Percentiles rank a stretch among this genome's conserved stretches.
Evolutionary conservation across 2,888 invertebrate species (phyloP).

Genomic region (Mesorhabditis spiculigera): DNA sequence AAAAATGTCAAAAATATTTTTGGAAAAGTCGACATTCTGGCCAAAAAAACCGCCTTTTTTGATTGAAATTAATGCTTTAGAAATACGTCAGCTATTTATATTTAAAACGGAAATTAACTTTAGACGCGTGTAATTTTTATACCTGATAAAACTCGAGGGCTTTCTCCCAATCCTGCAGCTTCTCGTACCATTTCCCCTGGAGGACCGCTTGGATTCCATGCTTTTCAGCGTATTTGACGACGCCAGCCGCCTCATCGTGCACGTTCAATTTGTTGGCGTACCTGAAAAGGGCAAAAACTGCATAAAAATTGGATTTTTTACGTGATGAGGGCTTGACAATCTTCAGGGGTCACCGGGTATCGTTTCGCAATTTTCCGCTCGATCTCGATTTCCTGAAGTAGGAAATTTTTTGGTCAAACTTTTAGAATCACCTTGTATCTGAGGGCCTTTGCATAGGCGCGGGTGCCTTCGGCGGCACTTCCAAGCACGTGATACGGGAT

Average conservation of each 20-base stretch:
- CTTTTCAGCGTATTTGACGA: constrained; percentile 73
- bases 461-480: constrained; percentile 87
- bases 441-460: constrained; percentile 78
- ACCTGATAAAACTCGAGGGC: constrained; percentile 80
- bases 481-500: constrained; percentile 82
- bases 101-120: too few relatives aligned
- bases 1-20: too few relatives aligned
- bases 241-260: constrained; percentile 92
- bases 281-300: constrained; percentile 63
- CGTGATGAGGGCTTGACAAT: too few relatives aligned
- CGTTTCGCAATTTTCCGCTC: too few relatives aligned
- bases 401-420: too few relatives aligned
- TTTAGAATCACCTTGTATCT: constrained; percentile 65
- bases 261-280: constrained; percentile 98
- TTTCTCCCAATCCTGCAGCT: constrained; percentile 96
- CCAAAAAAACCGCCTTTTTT: too few relatives aligned
- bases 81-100: too few relatives aligned
- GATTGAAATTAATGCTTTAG: background rate
- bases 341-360: too few relatives aligned
- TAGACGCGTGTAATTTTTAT: too few relatives aligned
- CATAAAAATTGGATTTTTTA: too few relatives aligned
- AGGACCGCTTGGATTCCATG: constrained; percentile 45
- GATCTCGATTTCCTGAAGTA: too few relatives aligned
- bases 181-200: constrained; percentile 93
- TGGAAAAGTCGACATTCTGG: too few relatives aligned